A percentile compares a stretch with the other conserved stretches of the same genome.
phyloP scores from a whole-genome alignment of 2,797 vertebrate species.

The Remorina albescens region DNA sequence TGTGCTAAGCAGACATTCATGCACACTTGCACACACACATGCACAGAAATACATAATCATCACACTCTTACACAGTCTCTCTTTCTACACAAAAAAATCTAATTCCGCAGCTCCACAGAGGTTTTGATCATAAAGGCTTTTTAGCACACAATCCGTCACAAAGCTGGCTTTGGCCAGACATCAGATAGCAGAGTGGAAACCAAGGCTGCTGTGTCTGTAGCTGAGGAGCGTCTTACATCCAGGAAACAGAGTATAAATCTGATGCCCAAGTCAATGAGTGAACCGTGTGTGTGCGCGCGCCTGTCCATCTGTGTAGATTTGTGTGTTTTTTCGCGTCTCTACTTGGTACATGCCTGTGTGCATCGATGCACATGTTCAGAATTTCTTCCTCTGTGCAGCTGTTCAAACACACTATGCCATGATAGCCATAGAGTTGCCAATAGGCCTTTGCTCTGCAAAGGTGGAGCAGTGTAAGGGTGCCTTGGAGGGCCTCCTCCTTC shows the following conservation, averaged over 20 bases:
- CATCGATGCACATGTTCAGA: slow-evolving; percentile 51
- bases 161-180: slow-evolving; percentile 73
- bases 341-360: slow-evolving; percentile 47
- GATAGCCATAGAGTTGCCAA: slow-evolving; percentile 59
- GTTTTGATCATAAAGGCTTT: slow-evolving; percentile 72
- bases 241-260: slow-evolving; percentile 64
- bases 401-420: slow-evolving; percentile 65
- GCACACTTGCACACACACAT: slow-evolving; percentile 12
- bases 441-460: slow-evolving; percentile 48
- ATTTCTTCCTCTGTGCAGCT: slow-evolving; percentile 67
- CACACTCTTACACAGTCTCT: slow-evolving; percentile 46
- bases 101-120: slow-evolving; percentile 63
- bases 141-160: slow-evolving; percentile 75
- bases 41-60: slow-evolving; percentile 42
- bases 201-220: slow-evolving; percentile 63
- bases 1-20: slow-evolving; percentile 47
- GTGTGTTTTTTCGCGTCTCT: slow-evolving; percentile 24
- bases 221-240: slow-evolving; percentile 60
- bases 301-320: slow-evolving; percentile 10
- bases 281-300: slow-evolving; percentile 24
- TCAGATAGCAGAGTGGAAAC: slow-evolving; percentile 70
- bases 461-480: slow-evolving; percentile 54
- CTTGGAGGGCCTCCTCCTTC: slow-evolving; percentile 60
- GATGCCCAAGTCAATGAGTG: slow-evolving; percentile 66
- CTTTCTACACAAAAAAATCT: slow-evolving; percentile 51